These are phyloP conservation scores for Poecilia latipinna DNA, from an alignment of 2,113 vertebrate genomes.

Conservation along the genomic window DNA sequence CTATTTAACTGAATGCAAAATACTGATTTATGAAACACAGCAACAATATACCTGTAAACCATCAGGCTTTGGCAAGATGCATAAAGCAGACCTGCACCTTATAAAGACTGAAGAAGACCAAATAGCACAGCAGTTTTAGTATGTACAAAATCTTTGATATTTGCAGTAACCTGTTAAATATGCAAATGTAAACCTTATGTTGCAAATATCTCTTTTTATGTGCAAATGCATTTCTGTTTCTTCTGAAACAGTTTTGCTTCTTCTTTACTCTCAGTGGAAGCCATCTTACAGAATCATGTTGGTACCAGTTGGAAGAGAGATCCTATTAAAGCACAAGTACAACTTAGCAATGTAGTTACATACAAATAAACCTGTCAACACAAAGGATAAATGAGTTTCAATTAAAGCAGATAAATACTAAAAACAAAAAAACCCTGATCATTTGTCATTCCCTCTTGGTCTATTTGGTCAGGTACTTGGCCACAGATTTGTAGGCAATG, in stretches of 20 bases:
- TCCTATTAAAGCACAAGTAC: background rate
- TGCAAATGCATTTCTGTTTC: background rate
- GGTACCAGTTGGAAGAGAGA: background rate
- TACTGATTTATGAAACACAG: background rate
- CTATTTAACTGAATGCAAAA: background rate
- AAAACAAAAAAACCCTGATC: background rate
- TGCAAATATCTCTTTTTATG: background rate
- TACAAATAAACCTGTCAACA: background rate
- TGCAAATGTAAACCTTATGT: background rate
- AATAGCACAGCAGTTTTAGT: constrained; percentile 11
- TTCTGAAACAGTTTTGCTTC: background rate
- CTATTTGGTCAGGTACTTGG: constrained; percentile 76
- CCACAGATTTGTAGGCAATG: constrained; percentile 83
- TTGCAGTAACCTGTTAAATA: constrained; percentile 4
- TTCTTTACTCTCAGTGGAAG: background rate
- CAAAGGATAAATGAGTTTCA: background rate
- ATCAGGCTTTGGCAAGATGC: constrained; percentile 1
- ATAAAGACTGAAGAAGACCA: constrained; percentile 16
- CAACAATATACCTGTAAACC: background rate
- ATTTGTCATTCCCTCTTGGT: background rate
- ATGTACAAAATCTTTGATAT: constrained; percentile 2
- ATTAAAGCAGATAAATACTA: background rate
- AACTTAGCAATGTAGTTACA: background rate
- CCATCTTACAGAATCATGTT: background rate
- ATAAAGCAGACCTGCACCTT: constrained; percentile 16